Evolutionary conservation across 2,113 vertebrate species (phyloP), one percentile per base, ranked within the genome.

Genomic region (Sterrhoptilus dennistouni): DNA sequence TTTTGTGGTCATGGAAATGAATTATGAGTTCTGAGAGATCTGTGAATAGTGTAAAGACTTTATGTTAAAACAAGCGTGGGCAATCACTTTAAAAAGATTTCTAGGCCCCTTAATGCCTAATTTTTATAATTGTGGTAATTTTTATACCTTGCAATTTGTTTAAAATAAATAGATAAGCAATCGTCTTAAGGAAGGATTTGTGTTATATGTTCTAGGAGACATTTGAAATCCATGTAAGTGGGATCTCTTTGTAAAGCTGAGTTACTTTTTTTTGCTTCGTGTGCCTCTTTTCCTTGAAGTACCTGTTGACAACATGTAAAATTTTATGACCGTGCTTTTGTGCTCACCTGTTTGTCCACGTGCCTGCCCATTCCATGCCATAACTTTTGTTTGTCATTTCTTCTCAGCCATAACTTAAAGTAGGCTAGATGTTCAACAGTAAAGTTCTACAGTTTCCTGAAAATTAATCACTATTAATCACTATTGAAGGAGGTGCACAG

Each of bases 321-420:
- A 19, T 54, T 35, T 61, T 40, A 13, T 35, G 38, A 35, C 12
- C 0, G 0, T 15, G 1, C 45, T 29, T 33, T 33, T 56, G 13
- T 66, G 25, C 52, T 94, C 40, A 45, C 25, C 38, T 52, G 12
- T 72, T 71, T 74, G 54, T 35, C 70, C 9, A 0, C 4, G 36
- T 44, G n/a, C 35, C 24, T 52, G 17, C 47, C 64, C 12, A 1
- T 70, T 92, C 42, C 17, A 8, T 52, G 27, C 25, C 2, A 2
- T 57, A 52, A 36, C 53, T 89, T 82, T 8, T 66, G 16, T 56
- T 65, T 31, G 25, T 38, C 2, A 3, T 66, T 80, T 20, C 5
- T 72, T 76, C 86, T 66, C 42, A 74, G 33, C 44, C 21, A 2
- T 78, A 53, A 28, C 6, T 82, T 42, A 38, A 52, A 56, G 31